Percentiles rank a stretch among this genome's conserved stretches.
These are phyloP conservation scores for Astatotilapia flaviijosephi DNA, from an alignment of 2,113 vertebrate genomes.

Conservation along the genomic window DNA sequence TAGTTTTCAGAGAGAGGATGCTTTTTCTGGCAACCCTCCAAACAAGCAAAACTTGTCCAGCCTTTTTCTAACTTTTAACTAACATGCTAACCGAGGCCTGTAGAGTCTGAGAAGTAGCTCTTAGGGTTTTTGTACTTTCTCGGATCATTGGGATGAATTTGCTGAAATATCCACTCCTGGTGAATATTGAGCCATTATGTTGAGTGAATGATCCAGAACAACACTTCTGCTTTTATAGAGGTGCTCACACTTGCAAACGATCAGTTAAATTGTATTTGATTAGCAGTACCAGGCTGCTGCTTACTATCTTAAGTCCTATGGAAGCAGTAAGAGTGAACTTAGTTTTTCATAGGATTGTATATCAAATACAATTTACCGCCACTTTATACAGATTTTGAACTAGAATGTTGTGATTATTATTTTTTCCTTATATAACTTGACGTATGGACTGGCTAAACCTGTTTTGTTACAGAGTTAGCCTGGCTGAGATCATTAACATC, in stretches of 20 bases:
- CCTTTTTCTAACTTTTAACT: neutral
- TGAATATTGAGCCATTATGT: neutral
- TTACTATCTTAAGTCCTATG: neutral
- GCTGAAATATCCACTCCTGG: neutral
- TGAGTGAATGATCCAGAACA: neutral
- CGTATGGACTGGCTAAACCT: neutral
- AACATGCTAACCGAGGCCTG: neutral
- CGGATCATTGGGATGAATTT: neutral
- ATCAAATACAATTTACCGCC: neutral
- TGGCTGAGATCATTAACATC: neutral
- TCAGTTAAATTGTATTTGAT: neutral
- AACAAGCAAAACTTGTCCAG: neutral
- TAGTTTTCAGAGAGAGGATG: neutral
- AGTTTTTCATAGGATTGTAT: neutral
- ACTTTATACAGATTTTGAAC: neutral
- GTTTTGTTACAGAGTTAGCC: neutral
- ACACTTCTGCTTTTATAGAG: neutral
- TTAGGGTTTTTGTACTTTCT: neutral
- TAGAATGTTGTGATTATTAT: neutral
- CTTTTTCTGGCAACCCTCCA: neutral
- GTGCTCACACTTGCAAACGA: neutral
- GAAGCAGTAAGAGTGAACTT: neutral
- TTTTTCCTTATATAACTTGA: neutral
- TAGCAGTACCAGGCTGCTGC: neutral
- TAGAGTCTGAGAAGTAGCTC: neutral